A percentile compares a stretch with the other conserved stretches of the same genome.
phyloP scores from a whole-genome alignment of 1,140 invertebrate species.

The Cydia fagiglandana region DNA sequence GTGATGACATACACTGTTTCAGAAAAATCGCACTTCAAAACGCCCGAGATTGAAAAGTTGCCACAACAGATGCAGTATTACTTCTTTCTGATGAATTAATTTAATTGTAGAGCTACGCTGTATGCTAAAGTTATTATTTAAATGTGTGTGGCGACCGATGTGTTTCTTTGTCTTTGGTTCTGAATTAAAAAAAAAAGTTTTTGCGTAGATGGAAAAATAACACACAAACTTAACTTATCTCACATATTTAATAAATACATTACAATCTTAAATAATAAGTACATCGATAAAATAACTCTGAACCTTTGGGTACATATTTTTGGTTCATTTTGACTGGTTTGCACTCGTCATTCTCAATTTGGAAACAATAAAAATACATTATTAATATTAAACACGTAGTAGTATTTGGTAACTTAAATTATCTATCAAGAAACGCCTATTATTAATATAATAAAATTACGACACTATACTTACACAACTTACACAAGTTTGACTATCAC shows the following conservation, averaged over 20 bases:
- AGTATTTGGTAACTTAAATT: constrained; percentile 42
- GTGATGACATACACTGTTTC: constrained; percentile 67
- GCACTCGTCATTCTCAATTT: constrained; percentile 38
- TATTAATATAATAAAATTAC: background rate
- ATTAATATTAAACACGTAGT: constrained; percentile 20
- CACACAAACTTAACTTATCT: background rate
- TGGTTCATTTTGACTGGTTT: constrained; percentile 43
- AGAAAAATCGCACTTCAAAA: constrained; percentile 67
- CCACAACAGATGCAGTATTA: constrained; percentile 74
- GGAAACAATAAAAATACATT: constrained; percentile 39
- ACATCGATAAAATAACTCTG: background rate
- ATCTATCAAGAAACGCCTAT: constrained; percentile 30
- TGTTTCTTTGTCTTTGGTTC: too few relatives aligned
- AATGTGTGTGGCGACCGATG: background rate
- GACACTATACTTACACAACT: constrained; percentile 19
- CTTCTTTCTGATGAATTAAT: constrained; percentile 58
- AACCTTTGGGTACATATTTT: constrained; percentile 54
- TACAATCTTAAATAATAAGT: constrained; percentile 25
- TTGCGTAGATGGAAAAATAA: background rate
- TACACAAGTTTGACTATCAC: constrained; percentile 32
- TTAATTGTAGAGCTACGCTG: background rate
- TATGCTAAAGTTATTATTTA: background rate
- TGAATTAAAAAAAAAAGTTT: too few relatives aligned
- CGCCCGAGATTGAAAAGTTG: constrained; percentile 61
- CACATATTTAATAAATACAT: constrained; percentile 25